Conservation (phyloP, 2,888 invertebrate species). For the Junonia oenone region DNA sequence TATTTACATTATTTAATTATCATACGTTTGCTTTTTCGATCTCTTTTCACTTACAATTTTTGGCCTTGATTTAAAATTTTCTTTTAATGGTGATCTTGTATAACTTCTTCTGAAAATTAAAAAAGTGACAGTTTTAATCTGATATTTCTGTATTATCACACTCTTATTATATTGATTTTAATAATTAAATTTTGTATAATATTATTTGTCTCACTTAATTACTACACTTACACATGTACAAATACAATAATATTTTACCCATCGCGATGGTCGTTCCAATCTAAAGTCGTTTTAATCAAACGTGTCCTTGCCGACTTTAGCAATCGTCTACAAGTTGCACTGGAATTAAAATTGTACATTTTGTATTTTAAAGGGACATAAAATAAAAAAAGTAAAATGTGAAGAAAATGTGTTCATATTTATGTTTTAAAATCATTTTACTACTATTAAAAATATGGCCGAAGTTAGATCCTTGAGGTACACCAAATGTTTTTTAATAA, state of each 20-base stretch:
- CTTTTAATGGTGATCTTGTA: not conserved
- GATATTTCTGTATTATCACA: not conserved
- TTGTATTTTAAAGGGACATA: too few species aligned
- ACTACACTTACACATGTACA: not conserved
- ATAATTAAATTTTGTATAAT: not conserved
- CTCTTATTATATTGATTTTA: too few species aligned
- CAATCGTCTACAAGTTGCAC: conserved; percentile 44
- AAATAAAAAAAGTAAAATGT: too few species aligned
- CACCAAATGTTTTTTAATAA: not conserved
- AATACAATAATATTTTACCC: conserved; percentile 32
- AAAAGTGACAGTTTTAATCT: not conserved
- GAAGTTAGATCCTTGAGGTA: not conserved
- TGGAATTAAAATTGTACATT: too few species aligned
- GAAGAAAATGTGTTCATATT: too few species aligned
- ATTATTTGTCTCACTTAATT: not conserved
- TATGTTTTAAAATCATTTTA: too few species aligned
- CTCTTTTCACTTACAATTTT: not conserved
- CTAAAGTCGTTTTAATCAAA: conserved; percentile 39
- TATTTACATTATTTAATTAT: not conserved
- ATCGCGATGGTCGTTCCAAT: conserved; percentile 41
- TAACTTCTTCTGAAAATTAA: not conserved
- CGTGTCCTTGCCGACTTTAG: conserved; percentile 41
- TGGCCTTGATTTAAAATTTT: not conserved
- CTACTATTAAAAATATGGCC: too few species aligned
- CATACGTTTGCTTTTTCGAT: not conserved